phyloP scores from a whole-genome alignment of 2,797 vertebrate species.

The Neosilurus mollespiculum region DNA sequence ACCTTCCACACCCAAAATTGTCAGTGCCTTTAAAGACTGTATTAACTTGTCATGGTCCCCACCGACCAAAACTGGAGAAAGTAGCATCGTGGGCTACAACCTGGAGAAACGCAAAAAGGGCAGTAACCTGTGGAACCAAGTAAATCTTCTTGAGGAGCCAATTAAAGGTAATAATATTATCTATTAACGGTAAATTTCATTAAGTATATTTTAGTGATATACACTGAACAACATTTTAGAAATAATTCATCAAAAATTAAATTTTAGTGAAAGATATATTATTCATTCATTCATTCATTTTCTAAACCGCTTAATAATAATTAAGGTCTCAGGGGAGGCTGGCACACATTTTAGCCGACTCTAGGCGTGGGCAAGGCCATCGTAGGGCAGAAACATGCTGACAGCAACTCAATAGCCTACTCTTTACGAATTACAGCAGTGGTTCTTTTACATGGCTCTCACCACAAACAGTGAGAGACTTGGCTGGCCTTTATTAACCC shows the following conservation, averaged over 20 bases:
- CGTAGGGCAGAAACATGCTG: too few species aligned
- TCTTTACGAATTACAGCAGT: too few species aligned
- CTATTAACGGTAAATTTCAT: background rate
- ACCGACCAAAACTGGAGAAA: slow-evolving; percentile 75
- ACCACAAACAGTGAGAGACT: too few species aligned
- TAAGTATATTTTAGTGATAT: background rate
- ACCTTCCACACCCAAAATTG: slow-evolving; percentile 75
- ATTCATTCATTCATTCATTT: too few species aligned
- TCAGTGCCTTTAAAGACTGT: slow-evolving; percentile 75
- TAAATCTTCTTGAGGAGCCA: slow-evolving; percentile 67
- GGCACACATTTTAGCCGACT: too few species aligned
- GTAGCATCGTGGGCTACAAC: slow-evolving; percentile 79
- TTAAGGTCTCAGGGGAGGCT: too few species aligned
- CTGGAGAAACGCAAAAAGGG: slow-evolving; percentile 85
- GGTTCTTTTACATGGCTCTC: too few species aligned
- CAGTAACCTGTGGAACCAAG: slow-evolving; percentile 77
- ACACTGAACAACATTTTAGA: background rate
- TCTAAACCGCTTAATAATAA: too few species aligned
- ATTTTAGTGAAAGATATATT: background rate
- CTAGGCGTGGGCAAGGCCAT: too few species aligned
- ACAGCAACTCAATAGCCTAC: too few species aligned
- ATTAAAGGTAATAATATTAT: slow-evolving; percentile 68
- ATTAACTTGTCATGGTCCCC: slow-evolving; percentile 79
- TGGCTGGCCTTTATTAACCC: too few species aligned
- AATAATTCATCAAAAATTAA: background rate